Conservation (phyloP, 2,888 invertebrate genomes). For the Euzophera pinguis region DNA sequence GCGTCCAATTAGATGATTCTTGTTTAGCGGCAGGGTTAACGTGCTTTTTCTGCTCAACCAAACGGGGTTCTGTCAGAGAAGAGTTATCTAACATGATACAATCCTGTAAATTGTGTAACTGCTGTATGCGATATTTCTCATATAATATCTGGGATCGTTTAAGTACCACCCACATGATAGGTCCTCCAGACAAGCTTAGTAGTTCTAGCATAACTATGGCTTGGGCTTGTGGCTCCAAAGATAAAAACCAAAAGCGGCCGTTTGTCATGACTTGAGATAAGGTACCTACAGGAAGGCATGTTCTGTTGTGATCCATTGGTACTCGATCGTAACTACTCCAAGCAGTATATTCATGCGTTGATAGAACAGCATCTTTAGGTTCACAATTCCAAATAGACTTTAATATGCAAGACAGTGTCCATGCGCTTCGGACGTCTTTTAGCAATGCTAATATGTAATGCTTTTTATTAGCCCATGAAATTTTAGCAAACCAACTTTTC, state of each 20-base stretch:
- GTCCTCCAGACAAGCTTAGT: constrained; percentile 56
- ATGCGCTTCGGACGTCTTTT: constrained; percentile 50
- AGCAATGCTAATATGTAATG: constrained; percentile 48
- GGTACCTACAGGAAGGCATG: constrained; percentile 44
- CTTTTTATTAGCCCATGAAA: constrained; percentile 60
- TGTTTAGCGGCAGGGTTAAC: neutral
- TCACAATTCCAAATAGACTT: constrained; percentile 67
- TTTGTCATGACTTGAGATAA: constrained; percentile 55
- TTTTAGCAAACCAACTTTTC: constrained; percentile 57
- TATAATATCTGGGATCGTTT: constrained; percentile 42
- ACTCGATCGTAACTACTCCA: constrained; percentile 60
- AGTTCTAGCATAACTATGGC: constrained; percentile 54
- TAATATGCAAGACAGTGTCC: constrained; percentile 58
- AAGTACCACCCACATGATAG: constrained; percentile 56
- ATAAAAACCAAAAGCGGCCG: constrained; percentile 61
- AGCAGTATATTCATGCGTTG: constrained; percentile 24
- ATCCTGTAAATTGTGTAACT: constrained; percentile 44
- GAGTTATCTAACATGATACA: constrained; percentile 39
- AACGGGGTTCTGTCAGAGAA: neutral
- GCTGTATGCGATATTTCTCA: constrained; percentile 39
- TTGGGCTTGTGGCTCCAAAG: constrained; percentile 53
- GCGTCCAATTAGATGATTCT: neutral
- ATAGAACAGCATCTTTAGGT: constrained; percentile 43
- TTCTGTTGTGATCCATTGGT: constrained; percentile 65
- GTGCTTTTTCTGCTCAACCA: neutral